Conservation (phyloP, 2,797 vertebrate species). For the Mus spretus region DNA sequence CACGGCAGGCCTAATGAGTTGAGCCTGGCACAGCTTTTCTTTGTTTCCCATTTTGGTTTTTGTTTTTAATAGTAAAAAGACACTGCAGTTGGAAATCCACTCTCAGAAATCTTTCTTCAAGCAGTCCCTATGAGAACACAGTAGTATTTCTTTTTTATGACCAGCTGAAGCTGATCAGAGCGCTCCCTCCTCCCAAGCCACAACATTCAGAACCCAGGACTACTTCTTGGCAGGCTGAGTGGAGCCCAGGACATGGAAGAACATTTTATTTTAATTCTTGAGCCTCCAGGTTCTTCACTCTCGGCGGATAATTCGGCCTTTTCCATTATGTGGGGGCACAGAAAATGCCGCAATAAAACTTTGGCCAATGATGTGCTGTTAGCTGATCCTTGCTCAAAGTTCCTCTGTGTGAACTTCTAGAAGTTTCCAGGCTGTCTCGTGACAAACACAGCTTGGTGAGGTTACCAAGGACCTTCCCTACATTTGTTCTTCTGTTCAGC, state of each 20-base stretch:
- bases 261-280: slow-evolving; percentile 69
- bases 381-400: neutral
- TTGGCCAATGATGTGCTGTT: slow-evolving; percentile 23
- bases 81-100: slow-evolving; percentile 81
- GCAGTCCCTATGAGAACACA: slow-evolving; percentile 63
- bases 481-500: neutral
- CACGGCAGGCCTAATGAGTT: slow-evolving; percentile 82
- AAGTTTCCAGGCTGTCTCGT: slow-evolving; percentile 44
- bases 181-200: slow-evolving; percentile 8
- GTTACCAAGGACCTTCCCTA: neutral
- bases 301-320: neutral
- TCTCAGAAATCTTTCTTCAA: slow-evolving; percentile 70
- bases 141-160: slow-evolving; percentile 71
- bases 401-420: slow-evolving; percentile 29
- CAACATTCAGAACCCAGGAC: slow-evolving; percentile 38
- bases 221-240: slow-evolving; percentile 52
- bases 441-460: slow-evolving; percentile 28
- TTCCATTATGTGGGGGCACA: neutral
- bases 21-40: slow-evolving; percentile 82
- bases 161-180: slow-evolving; percentile 71
- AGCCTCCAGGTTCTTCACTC: slow-evolving; percentile 16
- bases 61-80: slow-evolving; percentile 79
- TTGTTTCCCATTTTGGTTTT: neutral
- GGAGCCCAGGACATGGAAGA: slow-evolving; percentile 19
- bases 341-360: slow-evolving; percentile 44